Evolutionary conservation across 2,888 invertebrate species (phyloP), one percentile per base, ranked within the genome.

Genomic region (Pollenia angustigena): DNA sequence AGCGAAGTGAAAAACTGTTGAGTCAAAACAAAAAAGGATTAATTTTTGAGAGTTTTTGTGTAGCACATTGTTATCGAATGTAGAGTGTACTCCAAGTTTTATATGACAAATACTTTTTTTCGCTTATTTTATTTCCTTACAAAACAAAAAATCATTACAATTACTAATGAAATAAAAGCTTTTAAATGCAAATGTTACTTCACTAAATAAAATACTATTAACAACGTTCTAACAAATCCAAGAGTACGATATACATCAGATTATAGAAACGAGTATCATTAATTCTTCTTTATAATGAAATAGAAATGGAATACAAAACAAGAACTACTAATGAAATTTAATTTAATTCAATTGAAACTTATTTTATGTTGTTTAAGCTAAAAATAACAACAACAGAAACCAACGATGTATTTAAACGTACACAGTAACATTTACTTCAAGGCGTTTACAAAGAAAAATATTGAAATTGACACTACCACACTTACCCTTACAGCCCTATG

Each of bases 261-360:
- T 56, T 58, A 58, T 14, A 16, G 10, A 66, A 60, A 74, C 6
- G 18, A 42, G 10, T 79, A 16, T 48, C 32, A 46, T 75, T 52
- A 54, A 32, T 66, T 56, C 18, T 48, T 16, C 12, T 46, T 46
- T 8, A 56, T 12, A 16, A 56, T 56, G 16, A 44, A 76, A 76
- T n/a, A 64, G 23, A 66, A 54, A 52, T 50, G 42, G n/a, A 46
- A 60, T 23, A 32, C 6, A 54, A n/a, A 16, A 48, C 16, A 80
- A 44, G 44, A 82, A 69, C 40, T 81, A 64, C 81, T 79, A 84
- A 88, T 84, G 69, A 85, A 84, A 62, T 84, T 79, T 74, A 66
- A 85, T 81, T 85, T 78, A 84, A 85, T 88, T 85, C 66, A 79
- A 79, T 85, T 78, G 74, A 64, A 66, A 50, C 16, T 66, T 58